phyloP scores from a whole-genome alignment of 2,888 invertebrate species.

The Nephrotoma guestfalica region DNA sequence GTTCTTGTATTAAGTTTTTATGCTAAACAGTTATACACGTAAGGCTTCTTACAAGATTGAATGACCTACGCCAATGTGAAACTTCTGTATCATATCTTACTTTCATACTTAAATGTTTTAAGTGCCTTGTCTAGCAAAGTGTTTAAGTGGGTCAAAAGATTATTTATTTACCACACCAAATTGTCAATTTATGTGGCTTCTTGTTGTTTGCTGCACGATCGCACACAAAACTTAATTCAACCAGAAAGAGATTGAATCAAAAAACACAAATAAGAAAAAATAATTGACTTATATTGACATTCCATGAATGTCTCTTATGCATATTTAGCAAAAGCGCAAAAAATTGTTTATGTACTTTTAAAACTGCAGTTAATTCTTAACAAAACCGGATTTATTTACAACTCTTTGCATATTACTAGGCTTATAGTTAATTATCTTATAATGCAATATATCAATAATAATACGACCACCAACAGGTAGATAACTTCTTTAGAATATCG shows the following conservation, averaged over 20 bases:
- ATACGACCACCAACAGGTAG: no score
- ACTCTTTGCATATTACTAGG: not conserved
- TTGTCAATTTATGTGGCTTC: not conserved
- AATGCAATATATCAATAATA: not conserved
- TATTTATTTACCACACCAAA: not conserved
- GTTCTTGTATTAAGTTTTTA: not conserved
- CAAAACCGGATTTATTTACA: not conserved
- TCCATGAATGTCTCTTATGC: not conserved
- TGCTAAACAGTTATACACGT: not conserved
- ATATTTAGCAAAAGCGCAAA: not conserved
- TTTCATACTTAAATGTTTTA: no score
- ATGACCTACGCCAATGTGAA: not conserved
- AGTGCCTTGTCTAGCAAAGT: not conserved
- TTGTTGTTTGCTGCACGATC: not conserved
- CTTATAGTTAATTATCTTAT: not conserved
- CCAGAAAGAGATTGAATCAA: not conserved
- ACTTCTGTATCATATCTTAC: not conserved
- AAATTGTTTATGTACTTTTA: not conserved
- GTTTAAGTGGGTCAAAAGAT: not conserved
- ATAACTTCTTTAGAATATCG: no score
- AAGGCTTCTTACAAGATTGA: not conserved
- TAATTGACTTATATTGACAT: not conserved
- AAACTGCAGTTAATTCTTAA: not conserved
- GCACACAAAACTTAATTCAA: not conserved
- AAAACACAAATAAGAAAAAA: not conserved